Base-by-base conservation (phyloP, 2,888 invertebrate species). In the Drosophila mulleri region DNA sequence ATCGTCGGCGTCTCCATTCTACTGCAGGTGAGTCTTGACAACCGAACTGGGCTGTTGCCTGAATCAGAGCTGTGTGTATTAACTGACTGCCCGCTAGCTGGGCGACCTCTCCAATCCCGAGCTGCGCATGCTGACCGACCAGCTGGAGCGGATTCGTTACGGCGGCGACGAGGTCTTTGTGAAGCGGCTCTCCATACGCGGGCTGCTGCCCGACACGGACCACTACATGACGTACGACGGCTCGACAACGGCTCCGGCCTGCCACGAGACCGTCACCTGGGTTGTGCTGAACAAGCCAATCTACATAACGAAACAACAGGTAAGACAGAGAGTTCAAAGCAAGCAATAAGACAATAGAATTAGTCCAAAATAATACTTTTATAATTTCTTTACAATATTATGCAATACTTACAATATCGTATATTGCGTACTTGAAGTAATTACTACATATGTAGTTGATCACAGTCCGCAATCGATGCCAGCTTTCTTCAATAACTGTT, bases 151-250 rank as follows among this genome's bases (percentile, higher is more conserved):
- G 94, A 98, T 98, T 89, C 96, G 96, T 92, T 98, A 97, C 91
- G 97, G 97, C 92, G 98, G 98, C 89, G 96, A 97, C 78, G 96
- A 96, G 93, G 96, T 96, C 93, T 96, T 96, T 77, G 95, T 98
- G 75, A 96, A 96, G 92, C 95, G 96, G 87, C 94, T 99, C 86
- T 97, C 97, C 52, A 96, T 98, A 60, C 95, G 96, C 60, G 97
- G 97, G 35, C 94, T 99, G 67, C 94, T 99, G 74, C 98, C 99
- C 7, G 96, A 97, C 88, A 98, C 98, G 53, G 96, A 97, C 91
- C 97, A 98, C 94, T 99, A 98, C 94, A 98, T 99, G 96, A 99
- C 99, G 61, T 99, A 99, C 93, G 98, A 99, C 91, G 99, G 99
- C 57, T 98, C 98, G 48, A 96, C 98, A 67, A 99, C 99, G 62